A percentile compares a stretch with the other conserved stretches of the same genome.
Conservation (phyloP, 1,140 invertebrate species). For the Calliphora vicina region DNA sequence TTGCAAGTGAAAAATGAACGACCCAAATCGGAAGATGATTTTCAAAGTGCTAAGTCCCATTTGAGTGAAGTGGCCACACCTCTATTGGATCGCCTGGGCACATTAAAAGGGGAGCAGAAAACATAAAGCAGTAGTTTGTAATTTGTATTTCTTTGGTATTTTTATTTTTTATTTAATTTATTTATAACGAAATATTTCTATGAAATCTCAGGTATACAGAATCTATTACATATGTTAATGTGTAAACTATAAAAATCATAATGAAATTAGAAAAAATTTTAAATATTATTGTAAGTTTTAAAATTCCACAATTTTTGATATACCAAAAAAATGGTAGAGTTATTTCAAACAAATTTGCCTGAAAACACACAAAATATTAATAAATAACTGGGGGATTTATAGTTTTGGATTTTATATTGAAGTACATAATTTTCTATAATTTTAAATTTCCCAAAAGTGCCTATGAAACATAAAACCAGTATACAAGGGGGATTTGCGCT, state of each 20-base stretch:
- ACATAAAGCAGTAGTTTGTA: not conserved
- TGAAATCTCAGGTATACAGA: constrained; percentile 32
- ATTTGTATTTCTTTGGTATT: not conserved
- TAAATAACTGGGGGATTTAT: not conserved
- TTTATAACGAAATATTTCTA: not conserved
- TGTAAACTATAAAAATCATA: no score
- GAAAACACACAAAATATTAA: not conserved
- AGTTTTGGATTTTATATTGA: no score
- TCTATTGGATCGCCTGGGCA: constrained; percentile 40
- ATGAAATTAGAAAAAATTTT: no score
- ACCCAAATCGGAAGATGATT: constrained; percentile 55
- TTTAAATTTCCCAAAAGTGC: no score
- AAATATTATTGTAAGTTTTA: not conserved
- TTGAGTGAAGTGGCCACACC: constrained; percentile 54
- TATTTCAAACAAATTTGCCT: not conserved
- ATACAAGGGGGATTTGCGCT: no score
- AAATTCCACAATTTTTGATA: not conserved
- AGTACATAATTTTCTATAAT: no score
- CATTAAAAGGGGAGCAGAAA: not conserved
- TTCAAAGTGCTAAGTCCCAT: constrained; percentile 57
- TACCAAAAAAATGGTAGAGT: not conserved
- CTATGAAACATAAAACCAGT: no score
- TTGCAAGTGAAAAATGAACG: constrained; percentile 30
- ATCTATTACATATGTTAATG: constrained; percentile 21
- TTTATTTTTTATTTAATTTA: not conserved